Evolutionary conservation across 2,113 vertebrate species (phyloP).

Genomic region (Craseonycteris thonglongyai): DNA sequence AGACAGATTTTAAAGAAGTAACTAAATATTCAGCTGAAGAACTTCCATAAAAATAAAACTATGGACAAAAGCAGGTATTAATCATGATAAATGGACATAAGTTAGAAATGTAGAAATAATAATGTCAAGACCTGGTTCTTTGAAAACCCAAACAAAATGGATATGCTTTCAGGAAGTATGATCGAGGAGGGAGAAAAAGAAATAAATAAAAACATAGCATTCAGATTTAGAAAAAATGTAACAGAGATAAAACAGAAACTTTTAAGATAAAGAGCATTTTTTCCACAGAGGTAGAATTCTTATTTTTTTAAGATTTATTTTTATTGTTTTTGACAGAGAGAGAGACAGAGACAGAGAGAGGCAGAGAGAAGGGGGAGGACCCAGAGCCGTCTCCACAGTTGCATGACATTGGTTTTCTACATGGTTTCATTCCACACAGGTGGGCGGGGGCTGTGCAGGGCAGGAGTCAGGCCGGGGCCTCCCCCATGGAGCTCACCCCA

Average conservation of each 20-base stretch:
- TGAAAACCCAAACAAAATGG: background rate
- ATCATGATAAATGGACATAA: background rate
- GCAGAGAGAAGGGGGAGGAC: too few species aligned
- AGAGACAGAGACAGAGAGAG: too few species aligned
- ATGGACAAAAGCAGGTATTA: background rate
- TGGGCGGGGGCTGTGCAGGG: too few species aligned
- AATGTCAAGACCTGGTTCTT: background rate
- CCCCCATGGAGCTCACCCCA: too few species aligned
- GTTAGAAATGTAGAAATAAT: background rate
- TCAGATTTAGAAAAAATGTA: background rate
- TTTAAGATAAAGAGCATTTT: background rate
- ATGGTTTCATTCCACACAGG: too few species aligned
- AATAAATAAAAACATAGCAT: background rate
- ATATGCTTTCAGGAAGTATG: background rate
- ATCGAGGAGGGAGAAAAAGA: background rate
- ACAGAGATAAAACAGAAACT: background rate
- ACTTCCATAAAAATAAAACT: background rate
- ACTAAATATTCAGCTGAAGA: background rate
- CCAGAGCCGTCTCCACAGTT: too few species aligned
- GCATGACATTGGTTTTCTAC: too few species aligned
- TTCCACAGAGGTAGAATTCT: background rate
- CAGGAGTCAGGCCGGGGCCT: too few species aligned
- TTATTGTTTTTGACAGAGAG: too few species aligned
- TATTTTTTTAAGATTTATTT: too few species aligned
- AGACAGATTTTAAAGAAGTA: background rate